Conservation (phyloP, 2,797 vertebrate genomes). For the Austrolebias charrua region DNA sequence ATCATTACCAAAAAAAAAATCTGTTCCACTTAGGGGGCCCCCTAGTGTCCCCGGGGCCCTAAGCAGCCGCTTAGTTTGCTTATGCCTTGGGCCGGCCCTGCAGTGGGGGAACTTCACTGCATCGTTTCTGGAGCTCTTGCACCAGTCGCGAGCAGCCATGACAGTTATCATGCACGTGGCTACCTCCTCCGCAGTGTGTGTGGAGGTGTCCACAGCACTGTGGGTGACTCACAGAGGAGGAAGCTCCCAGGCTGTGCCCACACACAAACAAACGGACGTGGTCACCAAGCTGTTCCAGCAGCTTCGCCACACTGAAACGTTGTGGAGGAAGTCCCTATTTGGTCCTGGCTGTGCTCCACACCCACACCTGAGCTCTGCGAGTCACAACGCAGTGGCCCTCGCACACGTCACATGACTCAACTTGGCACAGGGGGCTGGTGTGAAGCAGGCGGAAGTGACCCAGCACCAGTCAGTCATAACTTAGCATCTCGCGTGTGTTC, state of each 20-base stretch:
- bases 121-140: slow-evolving; percentile 36
- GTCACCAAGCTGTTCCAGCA: slow-evolving; percentile 28
- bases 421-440: slow-evolving; percentile 14
- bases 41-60: too few relatives aligned
- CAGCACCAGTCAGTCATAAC: slow-evolving; percentile 1
- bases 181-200: slow-evolving; percentile 73
- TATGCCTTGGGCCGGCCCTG: too few relatives aligned
- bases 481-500: slow-evolving; percentile 3
- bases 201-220: slow-evolving; percentile 64
- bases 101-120: slow-evolving; percentile 54
- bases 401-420: slow-evolving; percentile 27
- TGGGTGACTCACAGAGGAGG: slow-evolving; percentile 75
- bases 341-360: slow-evolving; percentile 24
- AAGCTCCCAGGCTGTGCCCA: slow-evolving; percentile 68
- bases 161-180: slow-evolving; percentile 59
- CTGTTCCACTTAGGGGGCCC: too few relatives aligned
- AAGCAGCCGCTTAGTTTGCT: too few relatives aligned
- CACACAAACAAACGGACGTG: slow-evolving; percentile 36
- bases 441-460: slow-evolving; percentile 24
- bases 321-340: slow-evolving; percentile 59
- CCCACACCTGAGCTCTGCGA: slow-evolving; percentile 35
- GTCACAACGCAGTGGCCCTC: background rate
- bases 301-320: slow-evolving; percentile 21
- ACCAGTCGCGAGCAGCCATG: slow-evolving; percentile 37
- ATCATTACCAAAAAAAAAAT: too few relatives aligned